phyloP scores from a whole-genome alignment of 2,888 invertebrate genomes.

The Abrostola tripartita region DNA sequence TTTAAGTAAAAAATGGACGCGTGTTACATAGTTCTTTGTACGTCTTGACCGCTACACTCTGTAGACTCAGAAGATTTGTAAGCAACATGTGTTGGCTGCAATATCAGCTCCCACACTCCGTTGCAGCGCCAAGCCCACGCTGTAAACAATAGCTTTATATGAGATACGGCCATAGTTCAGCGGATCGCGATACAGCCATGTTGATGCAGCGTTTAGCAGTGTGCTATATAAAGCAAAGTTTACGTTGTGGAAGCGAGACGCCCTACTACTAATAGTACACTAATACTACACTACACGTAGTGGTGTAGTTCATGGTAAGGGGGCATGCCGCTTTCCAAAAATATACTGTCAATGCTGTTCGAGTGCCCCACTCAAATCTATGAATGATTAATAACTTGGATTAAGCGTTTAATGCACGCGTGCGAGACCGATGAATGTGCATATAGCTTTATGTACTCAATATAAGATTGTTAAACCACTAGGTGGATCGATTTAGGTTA shows the following conservation, averaged over 20 bases:
- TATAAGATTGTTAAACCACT: too few species aligned
- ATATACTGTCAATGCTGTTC: conserved; percentile 12
- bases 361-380: conserved; percentile 3
- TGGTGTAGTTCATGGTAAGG: too few species aligned
- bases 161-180: conserved; percentile 47
- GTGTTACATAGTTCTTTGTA: conserved; percentile 6
- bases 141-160: conserved; percentile 48
- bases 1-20: too few species aligned
- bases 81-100: conserved; percentile 52
- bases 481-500: too few species aligned
- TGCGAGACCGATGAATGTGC: too few species aligned
- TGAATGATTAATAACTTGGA: conserved; percentile 1
- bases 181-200: conserved; percentile 34
- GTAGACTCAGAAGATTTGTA: conserved; percentile 14
- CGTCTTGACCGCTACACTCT: conserved; percentile 23
- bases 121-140: conserved; percentile 17
- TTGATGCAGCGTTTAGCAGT: conserved; percentile 27
- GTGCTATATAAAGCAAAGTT: conserved; percentile 15
- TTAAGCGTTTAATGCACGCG: not conserved
- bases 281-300: too few species aligned
- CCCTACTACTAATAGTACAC: too few species aligned
- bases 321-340: conserved; percentile 4
- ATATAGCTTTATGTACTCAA: too few species aligned
- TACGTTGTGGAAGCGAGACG: too few species aligned
- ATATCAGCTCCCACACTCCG: conserved; percentile 31